phyloP scores from a whole-genome alignment of 1,140 invertebrate genomes.

The Pogonomyrmex californicus region DNA sequence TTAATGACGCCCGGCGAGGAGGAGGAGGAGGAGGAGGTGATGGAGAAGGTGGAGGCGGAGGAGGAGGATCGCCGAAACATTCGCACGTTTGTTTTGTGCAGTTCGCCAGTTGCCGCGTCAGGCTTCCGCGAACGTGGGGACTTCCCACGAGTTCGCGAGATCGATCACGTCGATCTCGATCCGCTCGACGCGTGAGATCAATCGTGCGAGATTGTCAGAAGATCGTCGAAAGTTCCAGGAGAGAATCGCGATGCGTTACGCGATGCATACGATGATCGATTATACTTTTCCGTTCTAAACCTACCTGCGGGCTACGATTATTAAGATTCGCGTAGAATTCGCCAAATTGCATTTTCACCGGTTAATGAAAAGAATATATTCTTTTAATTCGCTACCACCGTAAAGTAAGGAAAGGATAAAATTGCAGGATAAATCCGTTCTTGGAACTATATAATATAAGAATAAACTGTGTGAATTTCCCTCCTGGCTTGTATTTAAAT shows the following conservation, averaged over 20 bases:
- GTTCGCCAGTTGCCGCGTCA: constrained; percentile 52
- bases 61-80: constrained; percentile 35
- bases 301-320: neutral
- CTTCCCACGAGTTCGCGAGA: constrained; percentile 9
- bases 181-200: constrained; percentile 14
- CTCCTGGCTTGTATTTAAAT: constrained; percentile 7
- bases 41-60: neutral
- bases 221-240: constrained; percentile 30
- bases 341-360: neutral
- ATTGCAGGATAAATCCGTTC: neutral
- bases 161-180: constrained; percentile 42
- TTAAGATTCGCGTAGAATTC: neutral
- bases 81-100: constrained; percentile 43
- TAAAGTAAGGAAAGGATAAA: neutral
- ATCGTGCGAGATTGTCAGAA: neutral
- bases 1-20: constrained; percentile 70
- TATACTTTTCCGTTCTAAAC: constrained; percentile 4
- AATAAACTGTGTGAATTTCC: neutral
- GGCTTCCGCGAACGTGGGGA: constrained; percentile 3
- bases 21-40: neutral
- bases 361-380: constrained; percentile 39
- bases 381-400: neutral
- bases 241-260: neutral
- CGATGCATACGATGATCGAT: neutral
- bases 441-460: neutral